Evolutionary conservation across 2,888 invertebrate genomes (phyloP).

Genomic region (Shargacucullia verbasci): DNA sequence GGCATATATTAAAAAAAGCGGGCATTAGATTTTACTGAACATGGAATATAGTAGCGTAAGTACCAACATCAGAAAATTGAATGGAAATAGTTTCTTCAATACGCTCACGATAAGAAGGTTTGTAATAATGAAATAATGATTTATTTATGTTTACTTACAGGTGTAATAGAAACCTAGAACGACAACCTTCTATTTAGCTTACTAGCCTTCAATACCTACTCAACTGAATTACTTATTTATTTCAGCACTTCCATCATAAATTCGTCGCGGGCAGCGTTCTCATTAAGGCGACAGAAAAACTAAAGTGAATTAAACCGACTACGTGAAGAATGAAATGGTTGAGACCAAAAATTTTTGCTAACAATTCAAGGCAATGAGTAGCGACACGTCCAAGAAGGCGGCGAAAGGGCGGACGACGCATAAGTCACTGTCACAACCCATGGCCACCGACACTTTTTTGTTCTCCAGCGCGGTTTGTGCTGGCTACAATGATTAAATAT

Average conservation of each 20-base stretch:
- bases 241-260: constrained; percentile 13
- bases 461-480: constrained; percentile 71
- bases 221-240: constrained; percentile 15
- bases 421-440: constrained; percentile 85
- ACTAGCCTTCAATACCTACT: constrained; percentile 14
- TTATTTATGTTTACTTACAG: too few relatives aligned
- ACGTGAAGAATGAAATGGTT: constrained; percentile 39
- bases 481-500: constrained; percentile 74
- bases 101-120: constrained; percentile 1
- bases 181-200: constrained; percentile 4
- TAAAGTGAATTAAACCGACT: constrained; percentile 26
- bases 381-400: constrained; percentile 78
- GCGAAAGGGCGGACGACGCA: constrained; percentile 77
- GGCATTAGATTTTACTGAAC: constrained; percentile 17
- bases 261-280: constrained; percentile 14
- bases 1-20: constrained; percentile 25
- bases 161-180: too few relatives aligned
- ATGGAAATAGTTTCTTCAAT: constrained; percentile 19
- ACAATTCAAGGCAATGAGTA: constrained; percentile 76
- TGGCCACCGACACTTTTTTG: constrained; percentile 76
- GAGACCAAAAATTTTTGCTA: constrained; percentile 63
- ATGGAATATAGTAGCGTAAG: constrained; percentile 9
- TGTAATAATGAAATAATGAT: too few relatives aligned
- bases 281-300: constrained; percentile 33
- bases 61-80: constrained; percentile 18